A percentile compares a stretch with the other conserved stretches of the same genome.
Conservation (phyloP, 2,888 invertebrate genomes). For the Eristalinus sepulchralis region DNA sequence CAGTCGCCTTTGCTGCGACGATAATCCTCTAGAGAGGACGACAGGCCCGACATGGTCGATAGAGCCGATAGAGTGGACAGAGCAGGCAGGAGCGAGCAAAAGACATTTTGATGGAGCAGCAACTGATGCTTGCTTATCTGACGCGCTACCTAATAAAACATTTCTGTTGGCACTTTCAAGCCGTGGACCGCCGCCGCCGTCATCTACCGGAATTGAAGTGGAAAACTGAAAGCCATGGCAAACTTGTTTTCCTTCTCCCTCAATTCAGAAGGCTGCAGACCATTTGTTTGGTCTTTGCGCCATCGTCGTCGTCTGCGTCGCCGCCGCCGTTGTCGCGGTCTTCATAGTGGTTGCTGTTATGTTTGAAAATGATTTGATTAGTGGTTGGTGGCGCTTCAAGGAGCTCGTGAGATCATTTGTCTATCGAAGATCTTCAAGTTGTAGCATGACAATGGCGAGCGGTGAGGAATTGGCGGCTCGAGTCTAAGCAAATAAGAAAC, state of each 20-base stretch:
- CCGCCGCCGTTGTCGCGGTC: not conserved
- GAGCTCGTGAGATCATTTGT: constrained; percentile 48
- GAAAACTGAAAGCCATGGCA: constrained; percentile 31
- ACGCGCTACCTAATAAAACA: constrained; percentile 68
- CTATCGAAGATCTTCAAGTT: constrained; percentile 4
- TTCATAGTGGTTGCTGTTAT: not conserved
- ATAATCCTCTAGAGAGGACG: constrained; percentile 28
- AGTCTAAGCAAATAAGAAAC: constrained; percentile 31
- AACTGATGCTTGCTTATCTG: constrained; percentile 62
- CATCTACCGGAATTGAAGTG: constrained; percentile 48
- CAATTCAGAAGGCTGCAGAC: not conserved
- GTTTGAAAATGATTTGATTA: constrained; percentile 48
- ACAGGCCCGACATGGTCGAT: not conserved
- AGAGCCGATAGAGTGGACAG: not conserved
- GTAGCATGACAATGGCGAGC: not conserved
- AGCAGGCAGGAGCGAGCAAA: not conserved
- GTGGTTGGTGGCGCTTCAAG: constrained; percentile 49
- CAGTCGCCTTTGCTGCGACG: constrained; percentile 18
- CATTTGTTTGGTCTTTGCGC: constrained; percentile 4
- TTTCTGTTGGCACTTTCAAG: constrained; percentile 66
- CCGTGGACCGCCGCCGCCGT: constrained; percentile 37
- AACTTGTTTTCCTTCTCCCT: constrained; percentile 28
- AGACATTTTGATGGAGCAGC: constrained; percentile 52
- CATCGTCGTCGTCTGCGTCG: not conserved
- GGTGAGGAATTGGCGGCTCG: not conserved